These are phyloP conservation scores for Brachyptera risi DNA, from an alignment of 2,888 invertebrate genomes.

Conservation along the genomic window DNA sequence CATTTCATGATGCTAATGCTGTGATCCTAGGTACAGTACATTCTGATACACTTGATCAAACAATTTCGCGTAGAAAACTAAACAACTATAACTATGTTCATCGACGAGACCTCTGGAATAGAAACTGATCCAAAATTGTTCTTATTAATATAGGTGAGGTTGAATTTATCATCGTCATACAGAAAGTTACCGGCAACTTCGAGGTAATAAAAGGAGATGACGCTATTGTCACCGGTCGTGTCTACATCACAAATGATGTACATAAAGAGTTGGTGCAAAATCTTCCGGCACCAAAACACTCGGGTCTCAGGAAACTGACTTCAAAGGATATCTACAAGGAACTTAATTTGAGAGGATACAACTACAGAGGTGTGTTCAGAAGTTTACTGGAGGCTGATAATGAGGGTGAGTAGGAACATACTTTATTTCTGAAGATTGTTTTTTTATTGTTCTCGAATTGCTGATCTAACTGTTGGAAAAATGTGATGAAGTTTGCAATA, in stretches of 20 bases:
- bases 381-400: slow-evolving; percentile 17
- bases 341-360: slow-evolving; percentile 66
- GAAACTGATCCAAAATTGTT: too few species aligned
- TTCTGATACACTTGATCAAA: too few species aligned
- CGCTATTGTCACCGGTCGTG: slow-evolving; percentile 25
- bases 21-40: too few species aligned
- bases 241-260: background rate
- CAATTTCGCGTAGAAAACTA: too few species aligned
- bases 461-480: too few species aligned
- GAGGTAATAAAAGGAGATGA: slow-evolving; percentile 30
- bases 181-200: slow-evolving; percentile 29
- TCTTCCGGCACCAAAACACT: background rate
- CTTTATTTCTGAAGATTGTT: too few species aligned
- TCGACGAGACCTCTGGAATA: too few species aligned
- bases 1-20: too few species aligned
- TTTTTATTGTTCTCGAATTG: too few species aligned
- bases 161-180: slow-evolving; percentile 30
- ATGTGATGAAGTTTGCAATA: too few species aligned
- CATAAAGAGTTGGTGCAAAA: background rate
- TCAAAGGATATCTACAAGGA: slow-evolving; percentile 63
- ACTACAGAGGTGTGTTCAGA: slow-evolving; percentile 55
- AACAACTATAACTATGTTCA: too few species aligned
- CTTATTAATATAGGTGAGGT: slow-evolving; percentile 35
- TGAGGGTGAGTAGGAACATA: too few species aligned
- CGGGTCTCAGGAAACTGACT: slow-evolving; percentile 1